Base-by-base conservation (phyloP, 2,113 vertebrate species). In the Thryonomys swinderianus region DNA sequence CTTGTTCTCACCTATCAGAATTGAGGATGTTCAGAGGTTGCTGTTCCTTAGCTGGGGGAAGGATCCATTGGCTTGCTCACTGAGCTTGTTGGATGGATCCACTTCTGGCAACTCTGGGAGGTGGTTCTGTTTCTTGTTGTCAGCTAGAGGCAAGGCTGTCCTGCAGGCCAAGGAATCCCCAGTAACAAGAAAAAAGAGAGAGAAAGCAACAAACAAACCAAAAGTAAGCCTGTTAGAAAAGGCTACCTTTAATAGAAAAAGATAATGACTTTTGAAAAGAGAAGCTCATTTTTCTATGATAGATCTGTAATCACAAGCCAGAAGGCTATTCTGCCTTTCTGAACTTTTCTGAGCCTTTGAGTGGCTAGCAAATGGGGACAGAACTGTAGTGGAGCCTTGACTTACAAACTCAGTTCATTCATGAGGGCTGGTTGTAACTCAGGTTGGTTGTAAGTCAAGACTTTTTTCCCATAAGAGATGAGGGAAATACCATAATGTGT, bases 251-350 rank as follows among this genome's bases (percentile, higher is more conserved):
- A 90, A 66, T 37, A 7, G 37, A 74, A 85, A 76, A 83, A 37
- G n/a, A 88, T 2, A 78, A 32, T 40, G 12, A 45, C 6, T 88
- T 90, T 95, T 67, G 79, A 80, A 51, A 87, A 96, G 32, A 34
- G 85, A 88, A 59, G 12, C 32, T 45, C 34, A 76, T 61, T 42
- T 51, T 42, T 87, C 53, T 62, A 14, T 55, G 37, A 18, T 87
- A 90, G 25, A 37, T 85, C 37, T 90, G 67, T 94, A 55, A 71
- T 82, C 27, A 45, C 59, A 66, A 67, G 18, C 13, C 25, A 55
- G 23, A 57, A 57, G 55, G 55, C 16, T 57, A 17, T 57, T 57
- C 55, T 55, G 53, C 11, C 13, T 16, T 55, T 55, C 53, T 57
- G 55, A 57, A 21, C 57, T 84, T 18, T 80, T 84, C 40, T 61